phyloP scores from a whole-genome alignment of 2,888 invertebrate species.

The Lagria hirta region DNA sequence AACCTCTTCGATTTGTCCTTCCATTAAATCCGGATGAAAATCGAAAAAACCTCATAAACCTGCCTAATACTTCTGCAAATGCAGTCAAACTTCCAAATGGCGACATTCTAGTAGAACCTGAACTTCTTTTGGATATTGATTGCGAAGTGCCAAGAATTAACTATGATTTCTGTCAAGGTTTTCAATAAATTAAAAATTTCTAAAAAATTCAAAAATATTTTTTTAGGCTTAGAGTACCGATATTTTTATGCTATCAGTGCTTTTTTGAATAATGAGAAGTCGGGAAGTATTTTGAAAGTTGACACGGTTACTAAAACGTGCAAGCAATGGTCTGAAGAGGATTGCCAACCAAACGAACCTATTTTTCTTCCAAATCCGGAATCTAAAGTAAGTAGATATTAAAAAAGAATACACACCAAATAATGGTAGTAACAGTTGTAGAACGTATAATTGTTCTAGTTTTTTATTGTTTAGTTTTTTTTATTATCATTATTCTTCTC shows the following conservation, averaged over 20 bases:
- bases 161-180: constrained; percentile 65
- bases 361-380: constrained; percentile 74
- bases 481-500: no score
- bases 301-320: constrained; percentile 65
- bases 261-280: constrained; percentile 71
- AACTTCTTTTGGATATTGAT: constrained; percentile 69
- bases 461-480: no score
- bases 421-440: no score
- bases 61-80: constrained; percentile 54
- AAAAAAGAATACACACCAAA: no score
- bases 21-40: constrained; percentile 57
- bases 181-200: not conserved
- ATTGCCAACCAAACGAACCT: constrained; percentile 83
- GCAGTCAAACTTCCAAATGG: constrained; percentile 56
- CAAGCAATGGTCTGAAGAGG: constrained; percentile 70
- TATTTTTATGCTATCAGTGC: constrained; percentile 90
- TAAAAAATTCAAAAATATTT: not conserved
- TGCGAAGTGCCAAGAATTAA: constrained; percentile 89
- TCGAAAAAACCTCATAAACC: constrained; percentile 53
- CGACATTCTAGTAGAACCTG: constrained; percentile 61
- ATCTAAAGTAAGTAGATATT: constrained; percentile 54
- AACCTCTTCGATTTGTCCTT: constrained; percentile 75
- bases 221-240: constrained; percentile 71
- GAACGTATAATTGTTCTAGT: no score
- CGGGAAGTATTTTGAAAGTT: constrained; percentile 81